Base-by-base conservation (phyloP, 2,888 invertebrate genomes). In the Nomada lathburiana region DNA sequence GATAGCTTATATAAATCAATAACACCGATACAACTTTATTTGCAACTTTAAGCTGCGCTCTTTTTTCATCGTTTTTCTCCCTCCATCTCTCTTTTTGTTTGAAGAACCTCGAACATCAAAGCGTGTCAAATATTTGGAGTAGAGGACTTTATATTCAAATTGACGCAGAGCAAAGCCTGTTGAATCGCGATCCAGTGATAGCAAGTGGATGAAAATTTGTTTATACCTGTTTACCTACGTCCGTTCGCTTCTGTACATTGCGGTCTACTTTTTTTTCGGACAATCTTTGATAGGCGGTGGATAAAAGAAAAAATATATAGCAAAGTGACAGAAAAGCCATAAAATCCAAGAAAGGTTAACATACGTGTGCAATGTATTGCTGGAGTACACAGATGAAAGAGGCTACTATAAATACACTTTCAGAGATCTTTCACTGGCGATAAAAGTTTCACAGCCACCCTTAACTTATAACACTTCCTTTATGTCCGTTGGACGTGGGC, bases 161-260 rank as follows among this genome's bases (percentile, higher is more conserved):
- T 18, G 29, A 16, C 7, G 2, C 4, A 16, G 13, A 16, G 20
- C 20, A 59, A 71, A 50, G 50, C 47, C 10, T 29, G 52, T 9
- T 29, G 23, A 20, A 63, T 55, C 16, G 20, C 26, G 47, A 55
- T 47, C 50, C 13, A 52, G 16, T 50, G 36, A 52, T 3, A 42
- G 2, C 53, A 29, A 47, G 29, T 62, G 23, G n/a, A 68, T 60
- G 71, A 71, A 72, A 76, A 76, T 71, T 62, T 76, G 42, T 76
- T 63, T 71, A 76, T 44, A 18, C 50, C 16, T 57, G 72, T 72
- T 72, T 59, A 47, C 26, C n/a, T 44, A 9, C n/a, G 26, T 29
- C 42, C 42, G 11, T 2, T 53, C 42, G 18, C 20, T 42, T 52
- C 23, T 63, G 13, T 44, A 55, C 26, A n/a, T 23, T 2, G 47